phyloP scores from a whole-genome alignment of 2,113 vertebrate genomes.

The Patagioenas fasciata region DNA sequence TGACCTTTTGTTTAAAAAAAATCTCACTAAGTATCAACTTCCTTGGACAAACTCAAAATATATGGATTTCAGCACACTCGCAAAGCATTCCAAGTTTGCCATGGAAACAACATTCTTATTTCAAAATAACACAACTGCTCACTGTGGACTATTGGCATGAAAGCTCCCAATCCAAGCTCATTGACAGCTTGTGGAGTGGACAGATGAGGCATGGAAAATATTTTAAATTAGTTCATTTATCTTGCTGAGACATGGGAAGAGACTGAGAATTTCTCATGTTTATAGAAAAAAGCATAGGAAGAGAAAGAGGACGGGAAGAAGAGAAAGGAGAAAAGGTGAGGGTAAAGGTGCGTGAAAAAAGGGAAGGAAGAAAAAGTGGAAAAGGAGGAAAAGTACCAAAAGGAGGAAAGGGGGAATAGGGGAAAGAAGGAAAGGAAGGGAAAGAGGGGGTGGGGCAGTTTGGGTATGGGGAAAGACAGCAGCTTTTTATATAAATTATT shows the following conservation, averaged over 20 bases:
- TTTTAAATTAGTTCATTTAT: constrained; percentile 81
- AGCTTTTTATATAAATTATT: background rate
- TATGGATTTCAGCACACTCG: constrained; percentile 9
- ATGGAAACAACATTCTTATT: constrained; percentile 56
- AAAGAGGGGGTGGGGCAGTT: background rate
- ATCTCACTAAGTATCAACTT: background rate
- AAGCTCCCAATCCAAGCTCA: constrained; percentile 57
- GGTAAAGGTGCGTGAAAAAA: background rate
- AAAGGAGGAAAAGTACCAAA: background rate
- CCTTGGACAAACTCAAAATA: constrained; percentile 37
- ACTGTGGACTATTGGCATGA: constrained; percentile 54
- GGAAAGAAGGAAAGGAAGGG: background rate
- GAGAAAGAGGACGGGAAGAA: background rate
- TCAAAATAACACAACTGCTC: constrained; percentile 45
- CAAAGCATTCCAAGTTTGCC: constrained; percentile 21
- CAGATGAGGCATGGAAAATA: constrained; percentile 77
- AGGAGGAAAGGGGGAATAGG: background rate
- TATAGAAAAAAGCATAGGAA: background rate
- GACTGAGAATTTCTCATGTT: constrained; percentile 54
- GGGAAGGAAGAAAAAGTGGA: background rate
- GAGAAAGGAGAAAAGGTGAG: background rate
- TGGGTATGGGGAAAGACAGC: background rate
- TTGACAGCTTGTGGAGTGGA: constrained; percentile 72
- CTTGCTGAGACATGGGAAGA: constrained; percentile 69
- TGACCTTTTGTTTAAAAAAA: background rate